Evolutionary conservation across 2,797 vertebrate species (phyloP), one percentile per base, ranked within the genome.

Genomic region (Tokudaia muenninki): DNA sequence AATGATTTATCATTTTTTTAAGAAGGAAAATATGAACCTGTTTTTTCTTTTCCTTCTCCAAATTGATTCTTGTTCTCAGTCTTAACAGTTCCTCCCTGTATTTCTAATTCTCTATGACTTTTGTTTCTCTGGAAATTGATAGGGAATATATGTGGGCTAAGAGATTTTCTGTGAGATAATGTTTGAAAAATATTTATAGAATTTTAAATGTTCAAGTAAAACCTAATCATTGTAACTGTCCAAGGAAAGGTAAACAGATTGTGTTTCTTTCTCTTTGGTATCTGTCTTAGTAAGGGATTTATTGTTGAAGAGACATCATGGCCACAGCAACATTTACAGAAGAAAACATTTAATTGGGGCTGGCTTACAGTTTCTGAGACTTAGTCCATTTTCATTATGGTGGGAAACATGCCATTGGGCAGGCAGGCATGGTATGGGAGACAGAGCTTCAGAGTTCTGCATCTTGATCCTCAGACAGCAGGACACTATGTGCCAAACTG

Each of bases 181-280:
- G 21, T 95, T 67, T 59, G 77, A 63, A 93, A 93, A 90, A 26
- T 34, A 77, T 82, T 82, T 55, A 44, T 55, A 24, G 34, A 37
- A 29, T 63, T 75, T 70, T 77, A n/a, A 37, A 65, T 26, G 1
- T 74, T 37, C 31, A 72, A 1, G 37, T 37, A 17, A 70, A 78
- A 83, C 22, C 24, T 79, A 14, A 1, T 81, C 6, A 52, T 14
- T 31, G 34, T 86, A 55, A n/a, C 34, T 13, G 6, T 84, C 22
- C 52, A 50, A 86, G 37, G 50, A 74, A 92, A 13, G 34, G 22
- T 34, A 47, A 9, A 26, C n/a, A 81, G 65, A n/a, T 21, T 37
- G n/a, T 59, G 19, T 75, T 6, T 22, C 4, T 87, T 16, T 65
- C 63, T 77, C 41, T 7, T 41, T 8, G 50, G 55, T 41, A 57